Percentiles rank a stretch among this genome's conserved stretches.
Conservation (phyloP, 2,888 invertebrate species). For the Tetragonisca angustula region DNA sequence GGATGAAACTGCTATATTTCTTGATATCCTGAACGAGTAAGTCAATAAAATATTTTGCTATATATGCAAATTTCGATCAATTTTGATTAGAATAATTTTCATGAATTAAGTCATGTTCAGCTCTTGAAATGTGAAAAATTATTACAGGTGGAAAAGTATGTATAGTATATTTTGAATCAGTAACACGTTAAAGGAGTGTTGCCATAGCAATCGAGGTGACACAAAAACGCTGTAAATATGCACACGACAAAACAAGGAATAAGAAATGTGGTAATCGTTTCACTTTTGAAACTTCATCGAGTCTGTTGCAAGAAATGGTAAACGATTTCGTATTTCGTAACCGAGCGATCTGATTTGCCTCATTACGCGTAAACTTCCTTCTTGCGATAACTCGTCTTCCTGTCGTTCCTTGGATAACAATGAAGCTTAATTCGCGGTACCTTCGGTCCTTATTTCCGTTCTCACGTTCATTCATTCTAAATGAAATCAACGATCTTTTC, state of each 20-base stretch:
- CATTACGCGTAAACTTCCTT: slow-evolving; percentile 53
- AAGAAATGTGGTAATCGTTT: slow-evolving; percentile 52
- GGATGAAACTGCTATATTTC: not conserved
- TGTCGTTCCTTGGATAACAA: slow-evolving; percentile 57
- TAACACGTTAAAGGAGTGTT: not conserved
- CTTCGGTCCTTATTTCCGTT: slow-evolving; percentile 48
- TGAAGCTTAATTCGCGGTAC: slow-evolving; percentile 54
- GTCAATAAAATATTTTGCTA: not conserved
- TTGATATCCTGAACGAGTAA: not conserved
- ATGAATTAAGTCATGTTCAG: not conserved
- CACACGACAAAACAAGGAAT: slow-evolving; percentile 34
- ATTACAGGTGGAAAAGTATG: not conserved
- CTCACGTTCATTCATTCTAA: slow-evolving; percentile 55
- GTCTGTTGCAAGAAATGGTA: slow-evolving; percentile 43
- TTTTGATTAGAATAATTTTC: not conserved
- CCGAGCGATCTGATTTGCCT: slow-evolving; percentile 45
- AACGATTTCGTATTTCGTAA: slow-evolving; percentile 51
- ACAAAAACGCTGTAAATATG: slow-evolving; percentile 51
- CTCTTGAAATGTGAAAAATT: not conserved
- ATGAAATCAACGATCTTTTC: slow-evolving; percentile 51
- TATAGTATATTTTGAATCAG: slow-evolving; percentile 7
- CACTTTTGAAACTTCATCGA: slow-evolving; percentile 56
- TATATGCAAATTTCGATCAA: too few relatives aligned
- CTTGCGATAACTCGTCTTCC: slow-evolving; percentile 60
- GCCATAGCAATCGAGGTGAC: slow-evolving; percentile 19